Evolutionary conservation across 2,797 vertebrate genomes (phyloP).

Genomic region (Peromyscus nudipes): DNA sequence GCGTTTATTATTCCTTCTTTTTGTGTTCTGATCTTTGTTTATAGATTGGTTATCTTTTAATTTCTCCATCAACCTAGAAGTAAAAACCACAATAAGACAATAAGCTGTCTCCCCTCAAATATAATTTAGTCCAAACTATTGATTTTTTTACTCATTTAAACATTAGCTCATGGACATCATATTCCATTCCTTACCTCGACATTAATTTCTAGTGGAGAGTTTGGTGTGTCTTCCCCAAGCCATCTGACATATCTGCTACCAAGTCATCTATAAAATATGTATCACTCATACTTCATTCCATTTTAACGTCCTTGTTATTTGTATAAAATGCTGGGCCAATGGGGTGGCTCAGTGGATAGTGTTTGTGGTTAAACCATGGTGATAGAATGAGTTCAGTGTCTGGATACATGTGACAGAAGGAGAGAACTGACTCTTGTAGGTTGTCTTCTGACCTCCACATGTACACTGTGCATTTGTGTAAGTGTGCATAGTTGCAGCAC

Average conservation of each 20-base stretch:
- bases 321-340: neutral
- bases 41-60: constrained; percentile 23
- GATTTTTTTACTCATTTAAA: constrained; percentile 55
- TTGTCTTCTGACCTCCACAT: neutral
- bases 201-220: neutral
- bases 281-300: neutral
- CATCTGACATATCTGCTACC: neutral
- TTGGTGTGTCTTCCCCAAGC: neutral
- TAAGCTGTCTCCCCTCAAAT: constrained; percentile 38
- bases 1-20: neutral
- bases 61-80: constrained; percentile 24
- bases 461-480: too few relatives aligned
- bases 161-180: constrained; percentile 42
- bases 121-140: constrained; percentile 19
- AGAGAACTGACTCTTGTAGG: neutral
- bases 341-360: neutral
- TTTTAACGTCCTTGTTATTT: neutral
- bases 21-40: neutral
- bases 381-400: neutral
- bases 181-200: constrained; percentile 41
- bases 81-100: neutral
- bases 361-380: neutral
- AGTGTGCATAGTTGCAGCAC: neutral
- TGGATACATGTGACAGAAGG: neutral
- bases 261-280: neutral